Evolutionary conservation across 2,888 invertebrate species (phyloP).

Genomic region (Drosophila mettleri): DNA sequence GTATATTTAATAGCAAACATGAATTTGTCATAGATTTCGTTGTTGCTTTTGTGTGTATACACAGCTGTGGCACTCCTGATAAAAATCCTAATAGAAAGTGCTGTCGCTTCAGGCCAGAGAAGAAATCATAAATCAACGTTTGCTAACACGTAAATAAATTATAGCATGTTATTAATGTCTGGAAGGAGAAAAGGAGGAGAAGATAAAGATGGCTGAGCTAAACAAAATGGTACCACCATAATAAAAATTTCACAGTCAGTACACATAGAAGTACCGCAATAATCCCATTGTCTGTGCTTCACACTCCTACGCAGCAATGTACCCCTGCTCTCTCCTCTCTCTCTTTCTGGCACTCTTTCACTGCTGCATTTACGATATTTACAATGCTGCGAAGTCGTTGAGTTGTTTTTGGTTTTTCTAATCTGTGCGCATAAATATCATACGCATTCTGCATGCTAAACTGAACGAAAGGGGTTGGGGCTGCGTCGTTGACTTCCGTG

Average conservation of each 20-base stretch:
- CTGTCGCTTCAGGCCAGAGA: slow-evolving; percentile 17
- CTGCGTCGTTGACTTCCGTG: slow-evolving; percentile 48
- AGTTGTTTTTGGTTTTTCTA: slow-evolving; percentile 31
- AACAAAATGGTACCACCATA: slow-evolving; percentile 63
- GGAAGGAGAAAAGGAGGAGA: neutral
- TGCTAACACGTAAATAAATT: slow-evolving; percentile 54
- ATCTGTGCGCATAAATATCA: slow-evolving; percentile 39
- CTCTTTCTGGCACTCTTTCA: neutral
- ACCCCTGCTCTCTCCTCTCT: neutral
- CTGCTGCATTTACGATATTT: slow-evolving; percentile 32
- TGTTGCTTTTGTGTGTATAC: slow-evolving; percentile 33
- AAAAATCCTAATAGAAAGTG: slow-evolving; percentile 48
- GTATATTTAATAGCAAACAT: slow-evolving; percentile 39
- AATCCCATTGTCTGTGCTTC: slow-evolving; percentile 8
- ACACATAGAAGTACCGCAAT: slow-evolving; percentile 54
- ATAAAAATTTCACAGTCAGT: slow-evolving; percentile 69
- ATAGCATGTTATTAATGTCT: slow-evolving; percentile 27
- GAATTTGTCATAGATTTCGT: slow-evolving; percentile 29
- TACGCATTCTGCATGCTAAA: slow-evolving; percentile 61
- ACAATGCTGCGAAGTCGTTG: slow-evolving; percentile 24
- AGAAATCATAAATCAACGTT: slow-evolving; percentile 51
- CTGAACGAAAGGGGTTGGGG: slow-evolving; percentile 10
- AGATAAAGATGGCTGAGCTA: slow-evolving; percentile 10
- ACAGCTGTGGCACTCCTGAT: slow-evolving; percentile 27
- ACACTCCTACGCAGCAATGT: slow-evolving; percentile 14